A percentile compares a stretch with the other conserved stretches of the same genome.
Evolutionary conservation across 2,113 vertebrate species (phyloP).

Genomic region (Coptodon rendalli): DNA sequence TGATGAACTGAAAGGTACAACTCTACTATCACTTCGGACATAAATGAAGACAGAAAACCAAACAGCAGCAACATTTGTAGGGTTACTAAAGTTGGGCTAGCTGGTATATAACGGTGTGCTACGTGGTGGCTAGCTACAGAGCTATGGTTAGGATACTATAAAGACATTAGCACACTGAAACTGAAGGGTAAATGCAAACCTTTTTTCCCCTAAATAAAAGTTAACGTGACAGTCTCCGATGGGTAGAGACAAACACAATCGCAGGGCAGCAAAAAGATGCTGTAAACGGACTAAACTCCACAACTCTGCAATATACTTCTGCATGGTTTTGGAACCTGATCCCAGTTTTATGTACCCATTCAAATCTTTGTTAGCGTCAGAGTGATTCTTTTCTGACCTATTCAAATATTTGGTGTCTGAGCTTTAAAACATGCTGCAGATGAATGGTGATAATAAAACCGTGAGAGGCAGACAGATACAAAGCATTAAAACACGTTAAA

Average conservation of each 20-base stretch:
- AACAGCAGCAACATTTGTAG: neutral
- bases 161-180: neutral
- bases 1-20: neutral
- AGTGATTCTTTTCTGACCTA: neutral
- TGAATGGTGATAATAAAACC: neutral
- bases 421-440: neutral
- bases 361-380: neutral
- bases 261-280: rapidly evolving
- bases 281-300: neutral
- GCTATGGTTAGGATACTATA: neutral
- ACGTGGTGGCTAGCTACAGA: neutral
- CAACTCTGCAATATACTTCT: neutral
- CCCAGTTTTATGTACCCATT: neutral
- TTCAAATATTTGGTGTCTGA: neutral
- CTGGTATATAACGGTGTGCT: neutral
- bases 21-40: neutral
- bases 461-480: neutral
- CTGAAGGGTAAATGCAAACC: neutral
- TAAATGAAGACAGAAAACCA: neutral
- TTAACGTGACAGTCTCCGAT: rapidly evolving
- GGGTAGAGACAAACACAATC: neutral
- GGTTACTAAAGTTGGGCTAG: neutral
- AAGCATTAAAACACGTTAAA: neutral
- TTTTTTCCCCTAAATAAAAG: neutral
- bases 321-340: neutral